Conservation (phyloP, 2,888 invertebrate species). For the Drosophila neotestacea region DNA sequence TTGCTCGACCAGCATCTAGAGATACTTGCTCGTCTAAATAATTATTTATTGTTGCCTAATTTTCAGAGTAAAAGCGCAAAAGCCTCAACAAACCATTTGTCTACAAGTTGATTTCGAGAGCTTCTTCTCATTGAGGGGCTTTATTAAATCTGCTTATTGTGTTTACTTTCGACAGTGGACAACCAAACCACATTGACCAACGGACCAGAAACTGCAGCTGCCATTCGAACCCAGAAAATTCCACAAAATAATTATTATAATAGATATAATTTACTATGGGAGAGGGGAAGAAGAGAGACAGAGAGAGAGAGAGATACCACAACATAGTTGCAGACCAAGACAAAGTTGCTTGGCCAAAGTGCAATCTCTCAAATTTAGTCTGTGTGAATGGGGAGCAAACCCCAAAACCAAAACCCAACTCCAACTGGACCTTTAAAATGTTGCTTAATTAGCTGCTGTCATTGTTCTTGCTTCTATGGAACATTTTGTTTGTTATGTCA, state of each 20-base stretch:
- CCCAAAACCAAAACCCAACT: conserved; percentile 2
- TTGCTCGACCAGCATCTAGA: no score
- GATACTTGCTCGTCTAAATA: conserved; percentile 55
- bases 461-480: conserved; percentile 15
- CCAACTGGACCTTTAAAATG: conserved; percentile 32
- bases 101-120: conserved; percentile 49
- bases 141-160: conserved; percentile 64
- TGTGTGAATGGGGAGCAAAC: background rate
- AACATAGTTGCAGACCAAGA: conserved; percentile 44
- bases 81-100: conserved; percentile 61
- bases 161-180: conserved; percentile 66
- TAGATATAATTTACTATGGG: conserved; percentile 67
- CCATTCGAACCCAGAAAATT: conserved; percentile 9
- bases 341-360: conserved; percentile 25
- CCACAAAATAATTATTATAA: conserved; percentile 55
- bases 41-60: conserved; percentile 66
- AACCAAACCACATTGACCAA: conserved; percentile 63
- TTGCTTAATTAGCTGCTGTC: conserved; percentile 46
- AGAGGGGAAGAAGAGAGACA: background rate
- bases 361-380: conserved; percentile 19
- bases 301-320: conserved; percentile 30
- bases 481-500: conserved; percentile 19
- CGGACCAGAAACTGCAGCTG: conserved; percentile 59
- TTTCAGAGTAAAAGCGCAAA: conserved; percentile 41
- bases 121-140: conserved; percentile 11